Evolutionary conservation across 2,888 invertebrate genomes (phyloP).

Genomic region (Tinea pellionella): DNA sequence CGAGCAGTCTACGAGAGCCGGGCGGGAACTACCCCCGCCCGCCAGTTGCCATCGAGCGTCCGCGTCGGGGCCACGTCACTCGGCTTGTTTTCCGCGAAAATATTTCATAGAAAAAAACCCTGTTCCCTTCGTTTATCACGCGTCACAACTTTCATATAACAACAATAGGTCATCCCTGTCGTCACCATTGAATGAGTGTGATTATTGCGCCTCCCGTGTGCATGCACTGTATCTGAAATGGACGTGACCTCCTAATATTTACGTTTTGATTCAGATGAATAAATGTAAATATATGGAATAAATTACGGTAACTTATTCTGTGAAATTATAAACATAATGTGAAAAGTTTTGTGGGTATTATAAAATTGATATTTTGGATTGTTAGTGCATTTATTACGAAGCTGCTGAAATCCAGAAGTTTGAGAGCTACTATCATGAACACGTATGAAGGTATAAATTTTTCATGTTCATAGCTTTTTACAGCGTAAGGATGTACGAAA

Average conservation of each 20-base stretch:
- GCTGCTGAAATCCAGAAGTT: neutral
- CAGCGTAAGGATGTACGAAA: no score
- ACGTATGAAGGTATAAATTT: no score
- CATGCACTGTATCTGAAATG: neutral
- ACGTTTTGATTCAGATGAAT: constrained; percentile 21
- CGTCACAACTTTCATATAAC: neutral
- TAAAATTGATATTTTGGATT: neutral
- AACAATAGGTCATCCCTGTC: neutral
- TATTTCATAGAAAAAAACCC: neutral
- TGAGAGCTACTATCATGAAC: no score
- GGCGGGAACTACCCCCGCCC: constrained; percentile 40
- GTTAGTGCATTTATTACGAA: neutral
- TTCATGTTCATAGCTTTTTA: no score
- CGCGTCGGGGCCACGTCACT: constrained; percentile 38
- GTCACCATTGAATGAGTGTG: neutral
- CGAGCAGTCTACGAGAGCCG: constrained; percentile 43
- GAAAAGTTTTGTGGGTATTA: neutral
- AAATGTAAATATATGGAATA: constrained; percentile 21
- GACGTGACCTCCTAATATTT: constrained; percentile 21
- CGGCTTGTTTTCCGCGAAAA: constrained; percentile 13
- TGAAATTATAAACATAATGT: constrained; percentile 13
- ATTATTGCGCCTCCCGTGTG: constrained; percentile 1
- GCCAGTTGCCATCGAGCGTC: constrained; percentile 48
- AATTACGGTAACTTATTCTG: constrained; percentile 19
- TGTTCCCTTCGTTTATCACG: neutral